These are phyloP conservation scores for Characodon lateralis DNA, from an alignment of 2,797 vertebrate species.

Conservation along the genomic window DNA sequence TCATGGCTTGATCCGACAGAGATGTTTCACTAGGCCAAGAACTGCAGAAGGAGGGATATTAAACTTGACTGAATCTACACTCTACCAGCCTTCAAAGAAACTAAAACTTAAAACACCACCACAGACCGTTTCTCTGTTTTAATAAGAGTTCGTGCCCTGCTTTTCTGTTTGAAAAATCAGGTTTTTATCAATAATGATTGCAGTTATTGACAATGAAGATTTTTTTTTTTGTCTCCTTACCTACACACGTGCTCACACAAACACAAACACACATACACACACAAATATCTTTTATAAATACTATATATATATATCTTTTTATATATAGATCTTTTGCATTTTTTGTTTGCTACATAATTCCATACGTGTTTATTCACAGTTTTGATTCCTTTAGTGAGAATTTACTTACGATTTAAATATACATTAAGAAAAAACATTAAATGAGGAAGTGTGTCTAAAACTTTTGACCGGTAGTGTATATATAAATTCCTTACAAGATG, in stretches of 20 bases:
- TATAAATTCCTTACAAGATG: neutral
- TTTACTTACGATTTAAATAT: no score
- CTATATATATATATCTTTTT: no score
- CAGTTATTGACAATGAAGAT: neutral
- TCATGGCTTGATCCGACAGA: conserved; percentile 28
- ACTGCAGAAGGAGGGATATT: conserved; percentile 42
- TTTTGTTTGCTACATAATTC: no score
- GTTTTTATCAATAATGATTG: neutral
- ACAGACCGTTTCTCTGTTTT: neutral
- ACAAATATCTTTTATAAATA: no score
- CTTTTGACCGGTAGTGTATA: no score
- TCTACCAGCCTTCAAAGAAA: conserved; percentile 59
- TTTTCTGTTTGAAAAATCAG: conserved; percentile 3
- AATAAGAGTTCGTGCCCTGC: neutral
- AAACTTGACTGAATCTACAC: conserved; percentile 63
- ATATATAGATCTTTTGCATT: no score
- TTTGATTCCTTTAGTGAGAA: no score
- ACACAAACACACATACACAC: no score
- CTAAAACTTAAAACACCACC: conserved; percentile 31
- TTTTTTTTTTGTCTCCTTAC: neutral
- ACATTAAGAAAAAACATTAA: no score
- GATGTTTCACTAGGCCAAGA: conserved; percentile 33
- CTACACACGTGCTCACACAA: no score
- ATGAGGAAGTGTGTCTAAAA: no score
- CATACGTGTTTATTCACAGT: no score